Percentiles rank a stretch among this genome's conserved stretches.
Evolutionary conservation across 1,140 invertebrate genomes (phyloP).

Genomic region (Chrysopa pallens): DNA sequence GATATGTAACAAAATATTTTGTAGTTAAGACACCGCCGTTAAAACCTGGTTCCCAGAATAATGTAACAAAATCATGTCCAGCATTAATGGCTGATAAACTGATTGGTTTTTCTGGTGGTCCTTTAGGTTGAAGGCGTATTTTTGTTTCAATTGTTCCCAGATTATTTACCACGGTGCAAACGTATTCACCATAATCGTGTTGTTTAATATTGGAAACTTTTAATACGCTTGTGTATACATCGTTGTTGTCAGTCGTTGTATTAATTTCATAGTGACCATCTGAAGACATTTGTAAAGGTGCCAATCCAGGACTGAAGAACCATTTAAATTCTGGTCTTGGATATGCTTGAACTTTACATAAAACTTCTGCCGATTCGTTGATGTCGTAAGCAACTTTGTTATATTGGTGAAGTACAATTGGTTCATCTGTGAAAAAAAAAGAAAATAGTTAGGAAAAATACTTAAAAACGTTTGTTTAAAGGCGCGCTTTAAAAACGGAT

Average conservation of each 20-base stretch:
- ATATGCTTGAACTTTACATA: conserved; percentile 78
- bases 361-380: conserved; percentile 62
- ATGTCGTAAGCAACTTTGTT: conserved; percentile 79
- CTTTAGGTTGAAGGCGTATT: conserved; percentile 66
- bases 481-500: too few species aligned
- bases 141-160: conserved; percentile 56
- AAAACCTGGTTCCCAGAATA: conserved; percentile 75
- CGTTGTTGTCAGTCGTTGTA: conserved; percentile 59
- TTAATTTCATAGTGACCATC: conserved; percentile 74
- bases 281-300: conserved; percentile 53
- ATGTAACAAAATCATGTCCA: conserved; percentile 54
- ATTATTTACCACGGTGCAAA: conserved; percentile 62
- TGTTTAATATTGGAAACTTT: conserved; percentile 56
- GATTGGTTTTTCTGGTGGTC: conserved; percentile 63
- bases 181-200: conserved; percentile 78
- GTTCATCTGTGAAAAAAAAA: conserved; percentile 43
- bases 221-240: conserved; percentile 66
- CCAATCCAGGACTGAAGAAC: conserved; percentile 56
- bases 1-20: conserved; percentile 66
- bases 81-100: conserved; percentile 46
- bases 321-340: conserved; percentile 85
- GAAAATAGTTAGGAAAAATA: too few species aligned
- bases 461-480: too few species aligned
- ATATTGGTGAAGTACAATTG: conserved; percentile 66
- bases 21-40: conserved; percentile 73